These are phyloP conservation scores for Piprites chloris DNA, from an alignment of 2,113 vertebrate genomes.

Conservation along the genomic window DNA sequence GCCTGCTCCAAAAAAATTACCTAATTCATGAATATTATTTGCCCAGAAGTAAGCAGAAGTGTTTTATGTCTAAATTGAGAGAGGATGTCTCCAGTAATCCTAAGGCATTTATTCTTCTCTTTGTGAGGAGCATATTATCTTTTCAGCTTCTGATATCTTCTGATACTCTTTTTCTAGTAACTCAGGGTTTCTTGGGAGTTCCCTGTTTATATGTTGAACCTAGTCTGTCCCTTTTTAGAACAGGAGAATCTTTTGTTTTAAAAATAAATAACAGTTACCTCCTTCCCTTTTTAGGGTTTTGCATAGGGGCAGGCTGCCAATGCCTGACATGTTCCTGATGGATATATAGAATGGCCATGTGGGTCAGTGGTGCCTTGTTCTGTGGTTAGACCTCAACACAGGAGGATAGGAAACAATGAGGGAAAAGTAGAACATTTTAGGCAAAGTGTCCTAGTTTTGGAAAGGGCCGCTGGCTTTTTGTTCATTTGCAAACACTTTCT, in stretches of 20 bases:
- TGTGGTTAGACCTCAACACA: conserved; percentile 38
- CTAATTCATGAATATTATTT: not conserved
- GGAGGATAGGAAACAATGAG: conserved; percentile 41
- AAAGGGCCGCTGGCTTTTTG: not conserved
- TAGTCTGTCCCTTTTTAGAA: not conserved
- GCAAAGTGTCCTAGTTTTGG: not conserved
- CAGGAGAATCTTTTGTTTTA: not conserved
- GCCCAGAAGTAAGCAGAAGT: not conserved
- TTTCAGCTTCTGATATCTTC: not conserved
- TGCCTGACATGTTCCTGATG: conserved; percentile 34
- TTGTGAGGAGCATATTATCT: not conserved
- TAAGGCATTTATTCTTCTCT: not conserved
- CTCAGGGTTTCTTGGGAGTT: not conserved
- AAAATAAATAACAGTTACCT: not conserved
- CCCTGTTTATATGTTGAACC: not conserved
- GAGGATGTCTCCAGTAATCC: not conserved
- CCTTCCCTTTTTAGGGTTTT: not conserved
- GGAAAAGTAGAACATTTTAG: not conserved
- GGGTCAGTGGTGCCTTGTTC: conserved; percentile 42
- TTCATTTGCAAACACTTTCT: conserved; percentile 61
- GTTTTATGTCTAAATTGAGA: not conserved
- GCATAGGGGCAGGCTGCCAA: conserved; percentile 19
- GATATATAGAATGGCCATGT: not conserved
- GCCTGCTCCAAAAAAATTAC: not conserved
- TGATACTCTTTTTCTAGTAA: not conserved